A percentile compares a stretch with the other conserved stretches of the same genome.
Evolutionary conservation across 1,140 invertebrate genomes (phyloP).

Genomic region (Microvelia longipes): DNA sequence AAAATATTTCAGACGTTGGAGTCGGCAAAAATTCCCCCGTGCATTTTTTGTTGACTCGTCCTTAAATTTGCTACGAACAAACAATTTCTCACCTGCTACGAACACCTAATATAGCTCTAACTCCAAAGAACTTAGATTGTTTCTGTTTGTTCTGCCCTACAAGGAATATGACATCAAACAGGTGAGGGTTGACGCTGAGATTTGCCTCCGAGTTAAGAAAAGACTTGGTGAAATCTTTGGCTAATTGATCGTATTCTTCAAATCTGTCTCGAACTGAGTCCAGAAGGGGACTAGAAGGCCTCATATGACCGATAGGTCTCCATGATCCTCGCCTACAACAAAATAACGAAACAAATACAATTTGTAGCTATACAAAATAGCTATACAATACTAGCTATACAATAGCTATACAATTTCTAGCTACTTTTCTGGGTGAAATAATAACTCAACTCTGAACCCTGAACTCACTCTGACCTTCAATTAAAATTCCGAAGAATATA

Average conservation of each 20-base stretch:
- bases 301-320: slow-evolving; percentile 87
- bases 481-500: no score
- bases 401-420: no score
- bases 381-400: no score
- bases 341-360: slow-evolving; percentile 1
- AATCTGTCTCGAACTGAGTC: slow-evolving; percentile 84
- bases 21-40: no score
- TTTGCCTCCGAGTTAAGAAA: slow-evolving; percentile 69
- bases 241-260: slow-evolving; percentile 83
- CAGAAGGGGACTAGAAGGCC: slow-evolving; percentile 77
- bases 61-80: no score
- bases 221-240: slow-evolving; percentile 78
- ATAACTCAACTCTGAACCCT: no score
- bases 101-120: slow-evolving; percentile 78
- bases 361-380: background rate
- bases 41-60: no score
- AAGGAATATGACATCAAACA: slow-evolving; percentile 82
- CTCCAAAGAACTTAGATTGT: slow-evolving; percentile 60
- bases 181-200: slow-evolving; percentile 48
- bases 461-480: no score
- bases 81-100: slow-evolving; percentile 73
- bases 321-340: slow-evolving; percentile 58
- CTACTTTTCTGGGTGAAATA: no score
- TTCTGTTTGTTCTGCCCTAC: slow-evolving; percentile 83
- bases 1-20: no score